Base-by-base conservation (phyloP, 2,797 vertebrate genomes). In the Gymnoscopelus braueri region DNA sequence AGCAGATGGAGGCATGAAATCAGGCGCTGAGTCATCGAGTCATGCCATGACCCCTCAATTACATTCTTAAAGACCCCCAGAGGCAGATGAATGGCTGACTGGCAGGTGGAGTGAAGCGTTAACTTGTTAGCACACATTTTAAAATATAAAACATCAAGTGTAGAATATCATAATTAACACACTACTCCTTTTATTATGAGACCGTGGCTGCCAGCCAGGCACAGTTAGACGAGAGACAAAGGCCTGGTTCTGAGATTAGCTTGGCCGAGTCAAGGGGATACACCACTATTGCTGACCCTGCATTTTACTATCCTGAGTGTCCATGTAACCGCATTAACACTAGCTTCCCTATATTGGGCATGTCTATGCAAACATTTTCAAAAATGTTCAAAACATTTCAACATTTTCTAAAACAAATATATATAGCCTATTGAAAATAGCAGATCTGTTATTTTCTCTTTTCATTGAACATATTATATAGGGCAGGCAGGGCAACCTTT, bases 21-120 rank as follows among this genome's bases (percentile, higher is more conserved):
- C 81, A 86, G 64, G 71, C 65, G 67, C 57, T 84, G 88, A 85
- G 62, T 90, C 85, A 88, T 77, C 74, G 65, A 61, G 19, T 60
- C 49, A 53, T 61, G 23, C 59, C 79, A 62, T 67, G 63, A 57
- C 53, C 56, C 39, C 53, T 4, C 32, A 48, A 72, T 75, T 76
- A 49, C 69, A n/a, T 3, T 8, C 47, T 19, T 15, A 3, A 39
- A 63, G 54, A 44, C 32, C 3, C 8, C 63, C 23, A 13, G 57
- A 60, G 55, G 48, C 58, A 53, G 71, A 75, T 64, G 59, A 68
- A 72, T 51, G 51, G 62, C 63, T 81, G 13, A 74, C 70, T 52
- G 15, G 65, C 54, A 62, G 8, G 11, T 4, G 0, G 15, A 26
- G 26, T 11, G 44, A 50, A 50, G 47, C 23, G 24, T 6, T 3